Base-by-base conservation (phyloP, 2,797 vertebrate species). In the Hipposideros larvatus region DNA sequence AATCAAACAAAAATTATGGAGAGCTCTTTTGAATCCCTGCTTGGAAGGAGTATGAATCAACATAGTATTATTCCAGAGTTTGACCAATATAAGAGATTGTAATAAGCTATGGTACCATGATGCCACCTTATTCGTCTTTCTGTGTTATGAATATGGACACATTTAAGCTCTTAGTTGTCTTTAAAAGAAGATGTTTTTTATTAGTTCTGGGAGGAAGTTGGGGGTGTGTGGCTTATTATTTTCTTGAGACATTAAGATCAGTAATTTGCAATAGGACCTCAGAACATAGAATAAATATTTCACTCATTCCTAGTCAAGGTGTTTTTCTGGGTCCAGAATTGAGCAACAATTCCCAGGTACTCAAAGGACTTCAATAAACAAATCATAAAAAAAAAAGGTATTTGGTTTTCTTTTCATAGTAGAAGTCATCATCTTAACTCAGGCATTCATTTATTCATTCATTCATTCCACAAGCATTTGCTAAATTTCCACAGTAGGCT, bases 211-310 rank as follows among this genome's bases (percentile, higher is more conserved):
- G 9, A 90, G 9, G 1, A 70, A 83, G 5, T 41, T 86, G 37
- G 13, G 10, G 53, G 0, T 43, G 74, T 75, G 10, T 83, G 13
- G 18, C 11, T 95, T 87, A 46, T 66, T 96, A 46, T 66, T 96
- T 79, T 90, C 51, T 78, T 87, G 78, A 87, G 28, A 28, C 53
- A 41, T 91, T 75, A 79, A 79, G 19, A 71, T 46, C 16, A 75
- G 28, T 89, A 37, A 80, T 74, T 91, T 93, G 19, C 14, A 94
- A 53, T 95, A 80, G 88, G 57, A 77, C 10, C 53, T 78, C 41
- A 53, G 41, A 83, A 41, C 0, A 21, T 1, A 48, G 31, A 94
- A 41, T 21, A 75, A 34, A 75, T 43, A 26, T 70, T 82, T 70
- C 6, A 21, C 11, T 78, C 57, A 71, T 59, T 73, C 11, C 8